Evolutionary conservation across 2,888 invertebrate species (phyloP), one percentile per base, ranked within the genome.

Genomic region (Xanthostigma xanthostigma): DNA sequence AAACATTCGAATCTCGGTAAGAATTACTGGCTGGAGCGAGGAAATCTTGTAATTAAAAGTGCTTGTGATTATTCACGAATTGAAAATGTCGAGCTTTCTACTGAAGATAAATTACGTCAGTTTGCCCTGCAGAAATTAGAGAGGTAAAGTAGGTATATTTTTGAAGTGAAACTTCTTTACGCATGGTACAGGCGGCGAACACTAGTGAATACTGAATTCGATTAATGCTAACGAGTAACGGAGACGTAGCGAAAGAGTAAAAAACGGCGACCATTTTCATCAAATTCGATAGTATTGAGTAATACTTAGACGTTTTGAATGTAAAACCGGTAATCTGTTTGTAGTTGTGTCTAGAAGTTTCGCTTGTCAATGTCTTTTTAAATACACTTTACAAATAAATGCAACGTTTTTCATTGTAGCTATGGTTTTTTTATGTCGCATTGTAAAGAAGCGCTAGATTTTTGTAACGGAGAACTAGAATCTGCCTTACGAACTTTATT

Each of bases 1-100:
- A 79, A 79, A 62, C 79, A 78, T 13, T 72, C 76, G 14, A 79
- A 79, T 55, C 70, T 86, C 36, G 73, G 75, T 39, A 80, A 80
- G 54, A 76, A 79, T 17, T 87, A 79, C 63, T 86, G 87, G 86
- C 74, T 84, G 66, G 82, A 85, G 57, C 71, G 81, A 54, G 85
- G 86, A 6, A 81, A 80, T 57, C 72, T 88, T 9, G 73, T 86
- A 9, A 81, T 88, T 1, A 81, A 81, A 66, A 81, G 81, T 42
- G 78, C 78, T 40, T 75, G 75, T 57, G 80, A 85, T 65, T 84
- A 79, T 66, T 82, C 84, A 0, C 70, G 69, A 34, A 63, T 65
- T 33, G 74, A 75, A 57, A 73, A 70, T 47, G 73, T 72, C 44
- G 72, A 74, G 1, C 62, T 71, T 52, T 73, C 77, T 8, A 76